Conservation (phyloP, 2,888 invertebrate genomes). For the Drosophila cognata region DNA sequence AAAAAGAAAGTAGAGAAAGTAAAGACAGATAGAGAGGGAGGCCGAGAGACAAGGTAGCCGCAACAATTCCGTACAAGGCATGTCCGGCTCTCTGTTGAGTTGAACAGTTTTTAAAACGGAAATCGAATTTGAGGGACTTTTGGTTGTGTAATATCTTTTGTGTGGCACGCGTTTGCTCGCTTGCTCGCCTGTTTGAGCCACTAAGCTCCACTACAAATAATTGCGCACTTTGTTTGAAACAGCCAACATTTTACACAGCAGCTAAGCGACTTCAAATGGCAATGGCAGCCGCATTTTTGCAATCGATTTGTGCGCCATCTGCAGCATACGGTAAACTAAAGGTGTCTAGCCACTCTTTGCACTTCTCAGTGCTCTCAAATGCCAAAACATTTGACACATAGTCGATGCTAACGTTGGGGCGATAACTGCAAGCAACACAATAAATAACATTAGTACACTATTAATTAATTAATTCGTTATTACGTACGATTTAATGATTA, state of each 20-base stretch:
- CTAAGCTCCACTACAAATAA: constrained; percentile 21
- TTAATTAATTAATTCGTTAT: not conserved
- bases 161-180: not conserved
- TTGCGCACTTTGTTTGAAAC: constrained; percentile 11
- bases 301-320: constrained; percentile 92
- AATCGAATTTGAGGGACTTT: constrained; percentile 20
- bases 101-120: constrained; percentile 27
- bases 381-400: constrained; percentile 95
- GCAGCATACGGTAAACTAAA: constrained; percentile 90
- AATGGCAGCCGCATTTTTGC: constrained; percentile 88
- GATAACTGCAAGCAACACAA: constrained; percentile 90
- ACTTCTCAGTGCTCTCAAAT: constrained; percentile 93
- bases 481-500: constrained; percentile 98
- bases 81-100: constrained; percentile 19
- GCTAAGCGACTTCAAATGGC: constrained; percentile 65
- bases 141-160: constrained; percentile 23
- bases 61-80: constrained; percentile 19
- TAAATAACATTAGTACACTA: constrained; percentile 69
- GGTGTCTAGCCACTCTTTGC: constrained; percentile 94
- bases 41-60: constrained; percentile 12
- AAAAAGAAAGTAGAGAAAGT: not conserved
- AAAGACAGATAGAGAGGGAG: constrained; percentile 1
- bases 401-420: constrained; percentile 94
- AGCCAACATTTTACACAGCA: constrained; percentile 12
- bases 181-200: constrained; percentile 11